Evolutionary conservation across 2,113 vertebrate genomes (phyloP).

Genomic region (Pedionomus torquatus): DNA sequence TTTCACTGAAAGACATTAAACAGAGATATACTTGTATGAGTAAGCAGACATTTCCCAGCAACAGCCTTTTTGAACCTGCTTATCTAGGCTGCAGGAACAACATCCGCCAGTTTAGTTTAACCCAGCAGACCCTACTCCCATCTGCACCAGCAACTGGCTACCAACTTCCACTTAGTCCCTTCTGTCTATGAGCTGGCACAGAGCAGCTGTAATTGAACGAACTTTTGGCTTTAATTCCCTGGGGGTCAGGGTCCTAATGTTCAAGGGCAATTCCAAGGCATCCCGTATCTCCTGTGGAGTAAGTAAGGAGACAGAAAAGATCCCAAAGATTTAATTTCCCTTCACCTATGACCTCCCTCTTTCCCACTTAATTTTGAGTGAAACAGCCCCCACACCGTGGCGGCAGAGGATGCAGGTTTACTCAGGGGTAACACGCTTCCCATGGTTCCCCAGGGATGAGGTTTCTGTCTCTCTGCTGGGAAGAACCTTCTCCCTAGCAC

Average conservation of each 20-base stretch:
- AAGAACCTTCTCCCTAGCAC: not conserved
- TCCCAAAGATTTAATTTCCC: not conserved
- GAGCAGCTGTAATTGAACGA: not conserved
- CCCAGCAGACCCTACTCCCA: not conserved
- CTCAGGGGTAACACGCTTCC: rapidly evolving
- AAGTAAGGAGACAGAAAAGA: not conserved
- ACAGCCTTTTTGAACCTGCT: not conserved
- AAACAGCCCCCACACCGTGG: not conserved
- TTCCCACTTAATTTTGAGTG: not conserved
- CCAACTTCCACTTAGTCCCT: not conserved
- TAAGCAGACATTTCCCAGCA: not conserved
- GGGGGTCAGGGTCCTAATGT: rapidly evolving
- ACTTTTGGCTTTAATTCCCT: not conserved
- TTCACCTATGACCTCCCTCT: not conserved
- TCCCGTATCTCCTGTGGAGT: not conserved
- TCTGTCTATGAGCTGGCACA: not conserved
- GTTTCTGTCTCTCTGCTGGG: not conserved
- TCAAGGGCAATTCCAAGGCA: not conserved
- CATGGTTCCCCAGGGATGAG: rapidly evolving
- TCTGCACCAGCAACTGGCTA: not conserved
- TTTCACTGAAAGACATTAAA: not conserved
- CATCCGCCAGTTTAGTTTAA: not conserved
- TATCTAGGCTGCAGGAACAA: not conserved
- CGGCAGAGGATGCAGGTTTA: not conserved
- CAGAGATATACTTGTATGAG: not conserved